Conservation (phyloP, 2,113 vertebrate genomes). For the Boulengeromyrus knoepffleri region DNA sequence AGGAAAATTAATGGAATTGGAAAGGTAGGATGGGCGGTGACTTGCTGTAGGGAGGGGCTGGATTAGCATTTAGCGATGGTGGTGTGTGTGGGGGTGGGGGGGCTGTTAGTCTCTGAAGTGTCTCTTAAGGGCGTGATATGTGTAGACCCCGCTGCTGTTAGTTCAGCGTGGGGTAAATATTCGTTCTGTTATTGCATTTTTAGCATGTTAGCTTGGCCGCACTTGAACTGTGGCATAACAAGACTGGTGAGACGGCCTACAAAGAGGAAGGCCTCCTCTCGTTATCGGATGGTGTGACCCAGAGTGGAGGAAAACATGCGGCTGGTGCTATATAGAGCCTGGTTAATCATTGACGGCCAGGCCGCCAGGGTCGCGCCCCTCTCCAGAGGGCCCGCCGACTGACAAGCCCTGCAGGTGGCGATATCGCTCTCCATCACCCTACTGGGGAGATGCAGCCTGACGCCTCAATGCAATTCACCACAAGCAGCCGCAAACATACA, state of each 20-base stretch:
- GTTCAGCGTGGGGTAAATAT: neutral
- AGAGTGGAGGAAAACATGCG: neutral
- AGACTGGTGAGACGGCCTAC: neutral
- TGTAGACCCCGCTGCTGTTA: neutral
- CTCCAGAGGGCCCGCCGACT: neutral
- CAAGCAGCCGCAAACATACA: neutral
- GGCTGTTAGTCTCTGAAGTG: neutral
- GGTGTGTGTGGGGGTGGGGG: no score
- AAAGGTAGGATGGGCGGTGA: slow-evolving; percentile 46
- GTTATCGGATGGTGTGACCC: neutral
- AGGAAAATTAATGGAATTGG: slow-evolving; percentile 45
- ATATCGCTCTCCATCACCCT: neutral
- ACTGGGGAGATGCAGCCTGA: neutral
- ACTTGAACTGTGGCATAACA: neutral
- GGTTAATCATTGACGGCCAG: neutral
- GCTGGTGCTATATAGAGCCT: neutral
- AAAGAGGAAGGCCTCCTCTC: neutral
- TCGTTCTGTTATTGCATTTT: neutral
- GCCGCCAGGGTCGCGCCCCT: neutral
- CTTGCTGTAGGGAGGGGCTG: slow-evolving; percentile 12
- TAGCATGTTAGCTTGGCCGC: neutral
- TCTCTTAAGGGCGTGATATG: neutral
- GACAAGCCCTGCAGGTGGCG: neutral
- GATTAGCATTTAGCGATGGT: neutral
- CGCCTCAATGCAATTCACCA: neutral